Evolutionary conservation across 2,113 vertebrate species (phyloP), one percentile per base, ranked within the genome.

Genomic region (Thunnus maccoyii): DNA sequence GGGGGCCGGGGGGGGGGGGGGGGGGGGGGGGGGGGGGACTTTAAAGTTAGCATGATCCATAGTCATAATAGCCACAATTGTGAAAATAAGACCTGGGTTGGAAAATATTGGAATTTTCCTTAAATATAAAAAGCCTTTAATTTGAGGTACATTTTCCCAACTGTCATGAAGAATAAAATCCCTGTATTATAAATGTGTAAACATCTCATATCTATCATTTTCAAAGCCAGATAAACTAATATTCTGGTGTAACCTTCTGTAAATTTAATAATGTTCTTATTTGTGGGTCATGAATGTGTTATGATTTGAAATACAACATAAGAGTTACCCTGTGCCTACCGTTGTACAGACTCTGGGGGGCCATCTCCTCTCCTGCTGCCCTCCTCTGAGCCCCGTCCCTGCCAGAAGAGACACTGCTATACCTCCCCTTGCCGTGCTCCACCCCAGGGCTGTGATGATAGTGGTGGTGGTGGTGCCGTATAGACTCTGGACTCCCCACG

Each of bases 401-500:
- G 89, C 94, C 94, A 57, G 96, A 92, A 44, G 89, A 85, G 65
- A 95, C 94, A 0, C 93, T 75, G 66, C 74, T 67, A 16, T 73
- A 85, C 64, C 85, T 84, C 75, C 82, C 97, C 88, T 97, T 98
- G 90, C 95, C 91, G 25, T 96, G 95, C 70, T 98, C 97, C 0
- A 92, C 83, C 71, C 95, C 96, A 0, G 94, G 95, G 67, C 94
- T 93, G 5, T 93, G 96, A 83, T 97, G 96, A 44, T 64, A 74
- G 88, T 97, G 96, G 5, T 93, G 96, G 5, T 93, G 96, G 85
- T 97, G 96, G 13, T 96, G 97, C 73, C 97, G 95, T 85, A 96
- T 95, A 18, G 96, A 96, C 91, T 99, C 97, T 0, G 97, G 97
- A 86, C 97, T 98, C 1, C 96, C 97, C n/a, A 91, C 83, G 0